These are phyloP conservation scores for Oreochromis tanganicae DNA, from an alignment of 2,113 vertebrate genomes.

Conservation along the genomic window DNA sequence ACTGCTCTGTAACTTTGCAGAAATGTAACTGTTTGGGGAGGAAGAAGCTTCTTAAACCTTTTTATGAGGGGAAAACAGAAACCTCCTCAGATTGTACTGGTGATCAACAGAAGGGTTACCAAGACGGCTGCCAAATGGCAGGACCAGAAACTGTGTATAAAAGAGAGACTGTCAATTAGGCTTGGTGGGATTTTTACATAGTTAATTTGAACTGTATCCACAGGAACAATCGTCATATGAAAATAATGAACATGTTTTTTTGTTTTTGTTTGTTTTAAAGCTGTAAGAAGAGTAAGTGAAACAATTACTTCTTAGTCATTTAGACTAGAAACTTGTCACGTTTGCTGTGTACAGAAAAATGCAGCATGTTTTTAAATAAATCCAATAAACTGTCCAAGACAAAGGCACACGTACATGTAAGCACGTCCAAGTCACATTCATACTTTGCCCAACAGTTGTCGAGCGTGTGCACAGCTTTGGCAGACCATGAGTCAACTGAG, in stretches of 20 bases:
- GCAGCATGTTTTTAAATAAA: neutral
- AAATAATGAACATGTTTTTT: neutral
- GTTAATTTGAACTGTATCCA: neutral
- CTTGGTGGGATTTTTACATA: accelerated
- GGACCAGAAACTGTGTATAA: neutral
- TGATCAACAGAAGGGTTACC: neutral
- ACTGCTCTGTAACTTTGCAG: too few species aligned
- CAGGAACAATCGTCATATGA: neutral
- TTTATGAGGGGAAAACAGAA: too few species aligned
- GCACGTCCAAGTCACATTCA: neutral
- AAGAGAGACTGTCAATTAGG: neutral
- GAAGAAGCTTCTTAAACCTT: too few species aligned
- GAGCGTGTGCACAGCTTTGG: neutral
- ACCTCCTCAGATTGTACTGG: too few species aligned
- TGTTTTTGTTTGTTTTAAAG: neutral
- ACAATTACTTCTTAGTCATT: neutral
- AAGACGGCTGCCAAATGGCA: neutral
- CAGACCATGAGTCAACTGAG: neutral
- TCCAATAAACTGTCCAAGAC: neutral
- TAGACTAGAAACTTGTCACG: neutral
- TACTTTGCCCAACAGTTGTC: neutral
- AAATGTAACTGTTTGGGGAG: too few species aligned
- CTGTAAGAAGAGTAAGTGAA: neutral
- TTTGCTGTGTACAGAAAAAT: neutral
- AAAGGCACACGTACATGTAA: accelerated